Conservation (phyloP, 2,113 vertebrate genomes). For the Lepidiolamprologus cunningtoni region DNA sequence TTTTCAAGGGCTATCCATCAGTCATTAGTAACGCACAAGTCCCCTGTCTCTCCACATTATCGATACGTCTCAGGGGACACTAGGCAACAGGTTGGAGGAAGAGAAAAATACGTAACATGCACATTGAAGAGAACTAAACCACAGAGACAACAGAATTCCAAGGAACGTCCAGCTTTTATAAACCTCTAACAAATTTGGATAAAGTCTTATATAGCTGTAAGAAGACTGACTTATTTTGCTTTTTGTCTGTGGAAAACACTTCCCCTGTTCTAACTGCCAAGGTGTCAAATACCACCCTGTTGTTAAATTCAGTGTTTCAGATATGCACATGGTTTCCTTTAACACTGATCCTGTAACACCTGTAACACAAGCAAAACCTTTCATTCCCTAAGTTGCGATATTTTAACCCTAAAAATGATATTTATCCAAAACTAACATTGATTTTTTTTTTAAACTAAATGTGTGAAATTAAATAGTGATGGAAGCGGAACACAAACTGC, state of each 20-base stretch:
- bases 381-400: neutral
- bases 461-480: neutral
- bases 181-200: neutral
- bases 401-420: neutral
- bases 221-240: neutral
- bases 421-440: neutral
- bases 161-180: neutral
- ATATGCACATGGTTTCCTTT: neutral
- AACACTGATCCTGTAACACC: neutral
- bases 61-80: neutral
- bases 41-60: conserved; percentile 43
- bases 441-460: neutral
- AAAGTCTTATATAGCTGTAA: neutral
- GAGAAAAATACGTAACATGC: neutral
- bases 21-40: conserved; percentile 49
- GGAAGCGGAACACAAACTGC: neutral
- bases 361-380: neutral
- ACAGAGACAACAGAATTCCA: neutral
- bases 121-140: neutral
- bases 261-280: neutral
- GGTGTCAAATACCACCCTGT: neutral
- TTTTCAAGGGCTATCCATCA: conserved; percentile 67
- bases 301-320: neutral
- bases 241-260: neutral
- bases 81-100: neutral